phyloP scores from a whole-genome alignment of 2,797 vertebrate genomes.

The Anniella stebbinsi region DNA sequence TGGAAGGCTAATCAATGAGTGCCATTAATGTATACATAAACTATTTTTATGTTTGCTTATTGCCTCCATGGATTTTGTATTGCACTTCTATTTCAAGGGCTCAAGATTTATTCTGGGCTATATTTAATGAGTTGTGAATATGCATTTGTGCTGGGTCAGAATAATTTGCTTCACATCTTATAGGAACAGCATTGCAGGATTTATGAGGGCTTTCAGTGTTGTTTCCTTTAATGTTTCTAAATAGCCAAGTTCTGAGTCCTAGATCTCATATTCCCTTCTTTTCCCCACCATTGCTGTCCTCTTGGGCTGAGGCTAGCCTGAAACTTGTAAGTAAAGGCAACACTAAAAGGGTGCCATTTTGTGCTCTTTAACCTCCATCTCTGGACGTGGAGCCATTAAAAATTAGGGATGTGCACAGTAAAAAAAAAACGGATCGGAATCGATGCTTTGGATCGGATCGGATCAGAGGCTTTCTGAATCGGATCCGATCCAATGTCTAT shows the following conservation, averaged over 20 bases:
- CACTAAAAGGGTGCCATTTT: neutral
- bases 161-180: conserved; percentile 5
- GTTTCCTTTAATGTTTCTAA: conserved; percentile 10
- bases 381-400: neutral
- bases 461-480: too few species aligned
- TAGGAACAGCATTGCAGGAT: neutral
- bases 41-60: conserved; percentile 18
- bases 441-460: too few species aligned
- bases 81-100: conserved; percentile 17
- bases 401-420: too few species aligned
- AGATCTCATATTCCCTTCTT: neutral
- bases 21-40: conserved; percentile 27
- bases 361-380: neutral
- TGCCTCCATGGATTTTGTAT: neutral
- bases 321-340: neutral
- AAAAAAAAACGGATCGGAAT: too few species aligned
- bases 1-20: conserved; percentile 19
- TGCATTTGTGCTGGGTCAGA: conserved; percentile 15
- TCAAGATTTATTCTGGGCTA: neutral
- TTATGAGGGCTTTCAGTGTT: neutral
- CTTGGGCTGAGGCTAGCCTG: too few species aligned
- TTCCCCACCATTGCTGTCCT: neutral
- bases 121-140: conserved; percentile 14
- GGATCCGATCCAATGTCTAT: too few species aligned
- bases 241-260: neutral